Base-by-base conservation (phyloP, 2,888 invertebrate species). In the Therioaphis trifolii region DNA sequence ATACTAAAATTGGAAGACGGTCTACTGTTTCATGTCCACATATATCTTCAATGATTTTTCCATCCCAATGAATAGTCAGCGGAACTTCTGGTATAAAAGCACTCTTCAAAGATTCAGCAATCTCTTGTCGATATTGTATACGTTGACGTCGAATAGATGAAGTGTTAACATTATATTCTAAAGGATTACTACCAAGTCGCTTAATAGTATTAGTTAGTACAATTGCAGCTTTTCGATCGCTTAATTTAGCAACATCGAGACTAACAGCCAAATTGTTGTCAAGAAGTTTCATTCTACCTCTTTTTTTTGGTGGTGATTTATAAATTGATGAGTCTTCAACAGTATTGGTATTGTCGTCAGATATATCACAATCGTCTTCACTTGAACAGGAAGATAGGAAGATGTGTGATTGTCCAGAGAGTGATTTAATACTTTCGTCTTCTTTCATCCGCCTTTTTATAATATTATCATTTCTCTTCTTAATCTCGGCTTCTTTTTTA, bases 21-120 rank as follows among this genome's bases (percentile, higher is more conserved):
- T 84, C 76, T 18, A 66, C 40, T 12, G 27, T 69, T 52, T 71
- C 12, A 68, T 58, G 35, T 24, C 76, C 68, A 35, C 35, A 55
- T 27, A 74, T 29, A 43, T 63, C 49, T 18, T 61, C 61, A 15
- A 84, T 21, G 14, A 84, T 61, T 68, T 84, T 84, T 24, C 68
- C 75, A 43, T 84, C 76, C 76, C 76, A 69, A n/a, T 84, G 84
- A 40, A 76, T 43, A 15, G 46, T 75, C 14, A 29, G n/a, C 3
- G 68, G 63, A 24, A 52, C 49, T 35, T 76, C 76, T 40, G 63
- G 9, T 24, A 3, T 43, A 76, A 75, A 84, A n/a, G n/a, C n/a
- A n/a, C n/a, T n/a, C n/a, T n/a, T n/a, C n/a, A n/a, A n/a, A n/a
- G n/a, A n/a, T n/a, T 84, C 52, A 2, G 75, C 72, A n/a, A 43